Evolutionary conservation across 2,797 vertebrate genomes (phyloP).

Genomic region (Protosalanx chinensis): DNA sequence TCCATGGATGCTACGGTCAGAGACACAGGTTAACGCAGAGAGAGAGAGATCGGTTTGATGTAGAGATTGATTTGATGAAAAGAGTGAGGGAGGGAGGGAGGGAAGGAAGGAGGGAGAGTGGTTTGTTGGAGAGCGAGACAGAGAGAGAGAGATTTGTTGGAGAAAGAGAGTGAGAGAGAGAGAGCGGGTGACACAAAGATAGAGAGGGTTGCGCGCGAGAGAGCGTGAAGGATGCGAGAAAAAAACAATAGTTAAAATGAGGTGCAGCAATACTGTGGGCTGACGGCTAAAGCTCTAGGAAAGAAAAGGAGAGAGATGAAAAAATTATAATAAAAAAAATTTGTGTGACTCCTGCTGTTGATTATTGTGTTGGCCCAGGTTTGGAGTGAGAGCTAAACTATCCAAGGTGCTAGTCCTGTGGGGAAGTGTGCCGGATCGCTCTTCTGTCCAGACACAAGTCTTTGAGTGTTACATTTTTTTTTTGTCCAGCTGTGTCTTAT

Average conservation of each 20-base stretch:
- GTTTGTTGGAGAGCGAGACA: too few species aligned
- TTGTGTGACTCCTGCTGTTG: conserved; percentile 60
- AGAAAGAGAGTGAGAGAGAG: not conserved
- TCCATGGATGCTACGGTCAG: too few species aligned
- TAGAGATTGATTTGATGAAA: too few species aligned
- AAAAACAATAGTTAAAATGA: not conserved
- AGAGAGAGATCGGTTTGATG: too few species aligned
- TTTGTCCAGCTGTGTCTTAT: not conserved
- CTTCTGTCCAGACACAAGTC: not conserved
- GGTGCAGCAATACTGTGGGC: too few species aligned
- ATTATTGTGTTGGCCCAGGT: conserved; percentile 63
- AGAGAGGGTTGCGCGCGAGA: not conserved
- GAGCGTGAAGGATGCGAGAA: not conserved
- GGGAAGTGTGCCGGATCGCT: not conserved
- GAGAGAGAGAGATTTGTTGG: too few species aligned
- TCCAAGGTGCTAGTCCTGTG: not conserved
- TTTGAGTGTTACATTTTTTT: not conserved
- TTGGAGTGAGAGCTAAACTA: conserved; percentile 48
- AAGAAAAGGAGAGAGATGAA: conserved; percentile 38
- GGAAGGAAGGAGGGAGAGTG: too few species aligned
- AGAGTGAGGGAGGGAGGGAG: too few species aligned
- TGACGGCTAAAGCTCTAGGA: not conserved
- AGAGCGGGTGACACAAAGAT: not conserved
- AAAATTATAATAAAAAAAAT: conserved; percentile 63
- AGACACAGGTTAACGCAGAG: too few species aligned